Percentiles rank a stretch among this genome's conserved stretches.
phyloP scores from a whole-genome alignment of 2,113 vertebrate genomes.

The Cyanoramphus novaezelandiae region DNA sequence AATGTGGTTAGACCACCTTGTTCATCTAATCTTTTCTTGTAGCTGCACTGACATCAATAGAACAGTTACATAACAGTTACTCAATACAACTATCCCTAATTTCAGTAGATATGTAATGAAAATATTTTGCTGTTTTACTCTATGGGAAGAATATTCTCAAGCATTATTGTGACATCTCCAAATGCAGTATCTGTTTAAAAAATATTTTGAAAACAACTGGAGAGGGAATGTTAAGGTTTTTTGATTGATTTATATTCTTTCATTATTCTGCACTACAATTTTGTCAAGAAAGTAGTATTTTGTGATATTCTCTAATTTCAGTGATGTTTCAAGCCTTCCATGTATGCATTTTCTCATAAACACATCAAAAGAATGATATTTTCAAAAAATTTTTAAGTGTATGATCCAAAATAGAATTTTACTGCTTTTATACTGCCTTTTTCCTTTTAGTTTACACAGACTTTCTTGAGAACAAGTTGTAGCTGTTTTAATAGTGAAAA shows the following conservation, averaged over 20 bases:
- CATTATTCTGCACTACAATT: neutral
- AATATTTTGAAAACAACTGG: neutral
- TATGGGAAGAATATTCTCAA: neutral
- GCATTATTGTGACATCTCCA: neutral
- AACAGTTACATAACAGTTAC: neutral
- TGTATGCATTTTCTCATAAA: neutral
- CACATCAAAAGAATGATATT: neutral
- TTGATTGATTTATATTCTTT: neutral
- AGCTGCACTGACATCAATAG: neutral
- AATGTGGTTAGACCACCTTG: neutral
- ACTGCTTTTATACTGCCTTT: neutral
- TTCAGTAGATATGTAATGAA: neutral
- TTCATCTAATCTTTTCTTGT: neutral
- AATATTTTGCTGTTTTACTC: neutral
- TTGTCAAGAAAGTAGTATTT: neutral
- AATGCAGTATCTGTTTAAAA: neutral
- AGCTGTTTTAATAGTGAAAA: neutral
- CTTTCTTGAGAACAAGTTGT: neutral
- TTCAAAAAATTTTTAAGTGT: neutral
- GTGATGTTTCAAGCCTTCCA: neutral
- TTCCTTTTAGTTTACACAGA: neutral
- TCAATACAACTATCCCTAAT: fast-evolving
- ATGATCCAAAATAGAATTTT: neutral
- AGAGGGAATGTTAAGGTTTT: fast-evolving
- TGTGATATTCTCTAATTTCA: neutral